Evolutionary conservation across 2,113 vertebrate genomes (phyloP), one percentile per base, ranked within the genome.

Genomic region (Triplophysa dalaica): DNA sequence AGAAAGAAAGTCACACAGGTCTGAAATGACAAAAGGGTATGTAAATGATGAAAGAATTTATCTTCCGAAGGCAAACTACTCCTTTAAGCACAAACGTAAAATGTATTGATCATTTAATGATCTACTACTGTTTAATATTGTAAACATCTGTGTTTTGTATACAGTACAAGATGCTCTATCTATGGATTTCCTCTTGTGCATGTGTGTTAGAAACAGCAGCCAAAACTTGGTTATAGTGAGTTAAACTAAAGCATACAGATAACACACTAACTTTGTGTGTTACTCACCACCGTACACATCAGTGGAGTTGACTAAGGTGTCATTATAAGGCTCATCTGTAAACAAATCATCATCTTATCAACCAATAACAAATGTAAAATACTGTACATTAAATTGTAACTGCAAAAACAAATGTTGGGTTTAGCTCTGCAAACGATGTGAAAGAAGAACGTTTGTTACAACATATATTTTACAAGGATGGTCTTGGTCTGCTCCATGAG

Each of bases 251-350:
- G 90, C 90, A 33, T 84, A 85, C 70, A 19, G 45, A 83, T 45
- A 79, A 52, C 79, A 89, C 90, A 88, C 80, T 52, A 43, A 81
- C 88, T 82, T 77, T 64, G 16, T 66, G 41, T 61, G 8, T 77
- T 72, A 97, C 97, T 98, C 95, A 99, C 97, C 97, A 94, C 94
- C 93, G 78, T 93, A 95, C 86, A 92, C 93, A 90, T 89, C 95
- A 94, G 95, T 93, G 93, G 92, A 87, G 93, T 95, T 96, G 94
- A 93, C 84, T 93, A 93, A 94, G 87, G 92, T 90, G 63, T 97
- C 95, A 88, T 98, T 98, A 95, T 93, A 94, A 88, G 90, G 93
- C 84, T 96, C 92, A 89, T 92, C 96, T 98, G 96, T 85, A 97
- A 88, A 72, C 91, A 81, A 92, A 69, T 80, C 85, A 89, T 91